Conservation (phyloP, 1,140 invertebrate genomes). For the Cotesia chilonis region DNA sequence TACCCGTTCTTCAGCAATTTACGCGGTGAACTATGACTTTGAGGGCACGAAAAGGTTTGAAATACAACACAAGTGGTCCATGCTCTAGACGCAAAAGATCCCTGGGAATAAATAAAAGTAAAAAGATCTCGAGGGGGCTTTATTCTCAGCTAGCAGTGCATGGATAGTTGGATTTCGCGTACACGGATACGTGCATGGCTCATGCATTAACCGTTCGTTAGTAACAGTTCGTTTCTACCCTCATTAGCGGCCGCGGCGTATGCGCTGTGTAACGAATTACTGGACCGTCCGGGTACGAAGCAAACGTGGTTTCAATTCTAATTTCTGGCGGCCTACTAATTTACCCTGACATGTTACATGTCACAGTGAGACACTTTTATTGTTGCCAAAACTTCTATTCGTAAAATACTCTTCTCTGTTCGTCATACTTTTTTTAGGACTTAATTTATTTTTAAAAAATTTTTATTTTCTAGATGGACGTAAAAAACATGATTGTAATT, state of each 20-base stretch:
- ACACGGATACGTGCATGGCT: constrained; percentile 35
- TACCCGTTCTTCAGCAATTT: constrained; percentile 31
- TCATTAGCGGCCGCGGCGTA: constrained; percentile 42
- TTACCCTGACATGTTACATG: constrained; percentile 6
- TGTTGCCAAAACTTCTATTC: constrained; percentile 22
- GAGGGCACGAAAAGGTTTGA: constrained; percentile 11
- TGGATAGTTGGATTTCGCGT: constrained; percentile 10
- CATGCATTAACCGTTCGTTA: constrained; percentile 44
- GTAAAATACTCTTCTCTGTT: too few species aligned
- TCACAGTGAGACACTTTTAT: constrained; percentile 34
- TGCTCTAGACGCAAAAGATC: background rate
- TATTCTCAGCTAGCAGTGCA: constrained; percentile 10
- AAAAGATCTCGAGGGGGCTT: background rate
- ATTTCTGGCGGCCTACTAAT: constrained; percentile 35
- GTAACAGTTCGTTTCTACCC: constrained; percentile 43
- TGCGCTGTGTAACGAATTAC: constrained; percentile 43
- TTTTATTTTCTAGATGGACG: too few species aligned
- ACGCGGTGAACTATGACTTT: constrained; percentile 31
- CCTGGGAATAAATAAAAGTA: constrained; percentile 27
- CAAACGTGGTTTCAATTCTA: constrained; percentile 36
- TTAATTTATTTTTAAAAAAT: too few species aligned
- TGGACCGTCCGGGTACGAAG: constrained; percentile 9
- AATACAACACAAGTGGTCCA: background rate
- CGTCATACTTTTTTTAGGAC: too few species aligned
- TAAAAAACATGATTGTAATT: too few species aligned